Conservation (phyloP, 2,888 invertebrate species). For the Liopterus haemorrhoidalis region DNA sequence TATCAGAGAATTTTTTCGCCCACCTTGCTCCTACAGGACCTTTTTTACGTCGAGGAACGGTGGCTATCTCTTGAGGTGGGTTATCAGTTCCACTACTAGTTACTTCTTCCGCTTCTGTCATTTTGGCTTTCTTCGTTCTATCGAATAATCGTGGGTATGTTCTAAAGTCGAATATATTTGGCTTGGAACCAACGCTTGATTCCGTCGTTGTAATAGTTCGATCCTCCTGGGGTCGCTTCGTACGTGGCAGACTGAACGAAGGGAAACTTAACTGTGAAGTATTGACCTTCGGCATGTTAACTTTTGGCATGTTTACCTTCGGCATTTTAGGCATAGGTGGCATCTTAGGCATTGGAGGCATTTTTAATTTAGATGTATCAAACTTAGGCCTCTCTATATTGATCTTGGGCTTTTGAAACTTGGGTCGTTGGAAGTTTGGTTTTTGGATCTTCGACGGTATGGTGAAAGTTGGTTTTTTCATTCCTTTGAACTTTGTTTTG, state of each 20-base stretch:
- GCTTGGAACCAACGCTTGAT: slow-evolving; percentile 50
- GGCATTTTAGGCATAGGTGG: slow-evolving; percentile 51
- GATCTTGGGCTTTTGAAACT: slow-evolving; percentile 49
- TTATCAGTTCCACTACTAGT: slow-evolving; percentile 54
- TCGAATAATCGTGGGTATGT: slow-evolving; percentile 71
- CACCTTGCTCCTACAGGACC: slow-evolving; percentile 49
- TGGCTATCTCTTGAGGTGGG: slow-evolving; percentile 60
- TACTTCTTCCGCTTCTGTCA: slow-evolving; percentile 48
- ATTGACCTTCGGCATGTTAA: slow-evolving; percentile 56
- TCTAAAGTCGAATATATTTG: slow-evolving; percentile 64
- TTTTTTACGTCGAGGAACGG: slow-evolving; percentile 53
- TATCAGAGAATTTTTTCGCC: slow-evolving; percentile 41
- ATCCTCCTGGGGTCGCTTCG: slow-evolving; percentile 42
- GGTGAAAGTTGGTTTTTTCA: slow-evolving; percentile 53
- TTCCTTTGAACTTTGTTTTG: slow-evolving; percentile 59
- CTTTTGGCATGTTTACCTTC: slow-evolving; percentile 49
- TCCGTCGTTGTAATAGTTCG: slow-evolving; percentile 50
- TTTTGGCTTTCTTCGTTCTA: slow-evolving; percentile 45
- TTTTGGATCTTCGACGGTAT: slow-evolving; percentile 46
- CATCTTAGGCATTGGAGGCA: slow-evolving; percentile 47
- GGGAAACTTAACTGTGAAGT: slow-evolving; percentile 56
- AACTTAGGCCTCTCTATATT: slow-evolving; percentile 54
- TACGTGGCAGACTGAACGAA: slow-evolving; percentile 45
- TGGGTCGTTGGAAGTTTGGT: slow-evolving; percentile 46
- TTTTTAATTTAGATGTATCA: slow-evolving; percentile 57